Base-by-base conservation (phyloP, 2,797 vertebrate genomes). In the Gephyroberyx darwinii region DNA sequence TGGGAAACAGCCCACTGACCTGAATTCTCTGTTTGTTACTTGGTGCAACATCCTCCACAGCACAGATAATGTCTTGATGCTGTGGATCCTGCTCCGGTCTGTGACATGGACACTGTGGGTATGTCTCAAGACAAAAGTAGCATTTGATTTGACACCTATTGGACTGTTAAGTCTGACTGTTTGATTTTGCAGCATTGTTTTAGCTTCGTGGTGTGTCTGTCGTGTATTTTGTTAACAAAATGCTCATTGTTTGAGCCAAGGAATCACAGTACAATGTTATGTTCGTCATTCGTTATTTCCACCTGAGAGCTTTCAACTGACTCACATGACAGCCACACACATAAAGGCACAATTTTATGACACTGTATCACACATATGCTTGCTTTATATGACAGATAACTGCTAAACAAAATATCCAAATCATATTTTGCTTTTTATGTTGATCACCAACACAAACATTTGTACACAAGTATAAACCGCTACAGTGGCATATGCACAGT, bases 1-100 rank as follows among this genome's bases (percentile, higher is more conserved):
- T 84, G 78, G 71, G 77, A 86, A 87, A 81, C 78, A 92, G 71
- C 91, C 89, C 85, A 92, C 83, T 93, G 88, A 91, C 92, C 92
- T 91, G 78, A 85, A 91, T 91, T 88, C 66, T 63, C 45, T 35
- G 56, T 64, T 76, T 57, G 52, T 16, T 57, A 58, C 63, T 75
- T 51, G 62, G 61, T 55, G 6, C 51, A 10, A 22, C 51, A 53
- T 20, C 51, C 45, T 47, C 45, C 70, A 65, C 64, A 57, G n/a
- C 64, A 68, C 16, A 56, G 33, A 20, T 20, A 51, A 1, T 19
- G 48, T 51, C 7, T 22, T 7, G 41, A 43, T 12, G 10, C 10
- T 16, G 41, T 16, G 4, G n/a, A 10, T 19, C 3, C 50, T 51
- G 50, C 19, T 19, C n/a, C 6, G n/a, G n/a, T 19, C 50, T 12